Evolutionary conservation across 2,113 vertebrate genomes (phyloP).

Genomic region (Calyptomena viridis): DNA sequence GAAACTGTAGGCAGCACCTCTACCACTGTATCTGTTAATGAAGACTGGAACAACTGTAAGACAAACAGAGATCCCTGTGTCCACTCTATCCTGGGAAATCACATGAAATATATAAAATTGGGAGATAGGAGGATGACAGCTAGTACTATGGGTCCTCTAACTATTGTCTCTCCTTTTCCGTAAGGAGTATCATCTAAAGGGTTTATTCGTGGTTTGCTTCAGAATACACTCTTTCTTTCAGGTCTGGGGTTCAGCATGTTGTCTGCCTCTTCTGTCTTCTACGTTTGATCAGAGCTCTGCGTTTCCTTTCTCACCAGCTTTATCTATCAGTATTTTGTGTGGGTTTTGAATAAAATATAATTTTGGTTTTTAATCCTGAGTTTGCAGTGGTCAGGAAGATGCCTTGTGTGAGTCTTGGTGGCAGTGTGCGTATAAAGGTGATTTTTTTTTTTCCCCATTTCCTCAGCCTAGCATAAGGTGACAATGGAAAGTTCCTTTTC

Average conservation of each 20-base stretch:
- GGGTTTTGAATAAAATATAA: background rate
- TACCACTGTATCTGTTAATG: background rate
- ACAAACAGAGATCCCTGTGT: background rate
- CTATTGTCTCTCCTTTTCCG: background rate
- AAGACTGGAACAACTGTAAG: background rate
- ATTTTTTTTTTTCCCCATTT: background rate
- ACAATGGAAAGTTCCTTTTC: background rate
- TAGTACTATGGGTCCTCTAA: background rate
- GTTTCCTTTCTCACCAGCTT: background rate
- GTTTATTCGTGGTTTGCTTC: background rate
- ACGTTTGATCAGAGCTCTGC: background rate
- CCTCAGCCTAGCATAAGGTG: background rate
- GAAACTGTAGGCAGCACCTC: background rate
- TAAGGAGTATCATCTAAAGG: background rate
- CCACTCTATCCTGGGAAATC: background rate
- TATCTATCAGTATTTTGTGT: background rate
- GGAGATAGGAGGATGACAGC: background rate
- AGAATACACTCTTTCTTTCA: background rate
- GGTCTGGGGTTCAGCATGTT: background rate
- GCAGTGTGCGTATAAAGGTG: fast-evolving
- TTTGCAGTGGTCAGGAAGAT: background rate
- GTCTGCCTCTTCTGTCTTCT: background rate
- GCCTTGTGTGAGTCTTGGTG: background rate
- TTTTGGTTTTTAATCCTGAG: background rate
- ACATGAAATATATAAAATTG: background rate